Conservation (phyloP, 2,797 vertebrate species). For the Dryobates pubescens region DNA sequence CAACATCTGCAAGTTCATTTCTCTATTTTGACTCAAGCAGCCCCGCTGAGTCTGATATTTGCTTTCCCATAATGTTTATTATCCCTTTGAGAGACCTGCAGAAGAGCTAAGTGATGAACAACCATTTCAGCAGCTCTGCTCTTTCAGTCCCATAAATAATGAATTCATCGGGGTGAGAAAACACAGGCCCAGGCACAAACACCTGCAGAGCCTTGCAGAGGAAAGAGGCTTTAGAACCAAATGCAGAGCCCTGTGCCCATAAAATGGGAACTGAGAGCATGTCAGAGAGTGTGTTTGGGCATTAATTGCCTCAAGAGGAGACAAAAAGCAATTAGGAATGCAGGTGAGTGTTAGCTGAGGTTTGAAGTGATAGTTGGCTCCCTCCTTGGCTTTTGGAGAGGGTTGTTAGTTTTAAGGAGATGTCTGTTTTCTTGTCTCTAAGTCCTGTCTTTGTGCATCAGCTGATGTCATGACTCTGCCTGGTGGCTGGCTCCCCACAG, state of each 20-base stretch:
- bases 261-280: not conserved
- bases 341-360: not conserved
- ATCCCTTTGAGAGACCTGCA: slow-evolving; percentile 39
- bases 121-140: slow-evolving; percentile 35
- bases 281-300: not conserved
- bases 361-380: not conserved
- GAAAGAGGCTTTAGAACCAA: not conserved
- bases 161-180: slow-evolving; percentile 19
- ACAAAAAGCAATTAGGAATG: not conserved
- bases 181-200: slow-evolving; percentile 17
- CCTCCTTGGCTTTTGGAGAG: slow-evolving; percentile 14
- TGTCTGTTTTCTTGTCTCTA: not conserved
- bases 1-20: not conserved
- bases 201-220: not conserved
- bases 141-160: slow-evolving; percentile 49
- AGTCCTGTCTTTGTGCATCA: not conserved
- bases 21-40: not conserved
- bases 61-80: slow-evolving; percentile 26
- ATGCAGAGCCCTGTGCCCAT: not conserved
- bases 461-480: not conserved
- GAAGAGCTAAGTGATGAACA: slow-evolving; percentile 29
- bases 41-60: not conserved
- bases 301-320: slow-evolving; percentile 14
- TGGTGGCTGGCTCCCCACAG: not conserved
- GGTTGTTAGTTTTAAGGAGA: not conserved